Evolutionary conservation across 2,888 invertebrate species (phyloP), one percentile per base, ranked within the genome.

Genomic region (Schrankia costaestrigalis): DNA sequence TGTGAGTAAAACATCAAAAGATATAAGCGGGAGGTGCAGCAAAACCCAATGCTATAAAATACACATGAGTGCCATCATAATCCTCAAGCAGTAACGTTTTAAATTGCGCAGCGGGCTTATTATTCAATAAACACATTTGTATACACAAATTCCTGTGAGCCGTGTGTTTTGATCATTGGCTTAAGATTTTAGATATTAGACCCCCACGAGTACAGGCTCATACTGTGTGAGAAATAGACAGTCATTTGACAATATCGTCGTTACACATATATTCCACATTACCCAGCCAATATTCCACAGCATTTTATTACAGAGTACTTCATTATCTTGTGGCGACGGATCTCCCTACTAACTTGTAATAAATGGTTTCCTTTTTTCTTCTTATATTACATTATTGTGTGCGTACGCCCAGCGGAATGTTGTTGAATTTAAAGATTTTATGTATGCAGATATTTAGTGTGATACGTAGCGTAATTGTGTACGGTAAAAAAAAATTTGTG

Each of bases 181-280:
- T 63, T 64, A 62, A 68, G 73, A 75, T 77, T 63, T 64, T 62
- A 68, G 73, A 75, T 77, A 77, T 76, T 78, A 78, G 73, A 76
- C 68, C 72, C 71, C 74, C 67, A 63, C 68, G 67, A 75, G 74
- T 70, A 73, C 56, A 59, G 66, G 36, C 71, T 73, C 79, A 78
- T 54, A 78, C 80, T 76, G 78, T 56, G 79, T 79, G 80, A 81
- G 73, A 81, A 76, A 81, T 81, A 65, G 75, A 61, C 61, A 58
- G 58, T 66, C 70, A 79, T 81, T 80, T 78, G 76, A 78, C 74
- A 77, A 74, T 73, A 79, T 77, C 71, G 63, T 68, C 67, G 68
- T 62, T 62, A 69, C 58, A 56, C 61, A 66, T 64, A 53, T 70
- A 69, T 66, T 64, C 65, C 59, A 63, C 56, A 65, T 64, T 63